Percentiles rank a stretch among this genome's conserved stretches.
Conservation (phyloP, 2,113 vertebrate genomes). For the Panurus biarmicus region DNA sequence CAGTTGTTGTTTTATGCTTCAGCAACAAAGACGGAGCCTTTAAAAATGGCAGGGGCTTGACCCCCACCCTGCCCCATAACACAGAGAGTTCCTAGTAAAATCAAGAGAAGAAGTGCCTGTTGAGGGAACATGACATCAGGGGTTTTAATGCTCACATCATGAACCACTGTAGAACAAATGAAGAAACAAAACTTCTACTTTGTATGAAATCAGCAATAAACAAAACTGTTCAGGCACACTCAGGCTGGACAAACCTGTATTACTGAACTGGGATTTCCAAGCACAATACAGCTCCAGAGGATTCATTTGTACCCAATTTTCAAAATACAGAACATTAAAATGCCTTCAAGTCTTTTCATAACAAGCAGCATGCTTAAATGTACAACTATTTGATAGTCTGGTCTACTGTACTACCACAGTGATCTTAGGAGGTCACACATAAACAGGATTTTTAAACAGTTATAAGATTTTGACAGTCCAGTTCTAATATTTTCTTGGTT, state of each 20-base stretch:
- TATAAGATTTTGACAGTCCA: background rate
- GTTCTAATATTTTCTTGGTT: background rate
- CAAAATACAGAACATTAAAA: conserved; percentile 6
- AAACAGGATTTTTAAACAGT: background rate
- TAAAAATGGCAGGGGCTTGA: background rate
- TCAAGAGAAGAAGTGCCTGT: background rate
- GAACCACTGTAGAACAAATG: background rate
- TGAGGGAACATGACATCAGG: background rate
- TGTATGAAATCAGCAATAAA: background rate
- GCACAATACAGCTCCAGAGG: background rate
- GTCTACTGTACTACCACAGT: background rate
- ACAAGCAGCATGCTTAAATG: background rate
- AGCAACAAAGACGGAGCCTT: background rate
- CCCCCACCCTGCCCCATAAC: accelerated
- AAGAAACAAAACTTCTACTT: background rate
- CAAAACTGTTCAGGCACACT: background rate
- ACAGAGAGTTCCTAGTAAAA: background rate
- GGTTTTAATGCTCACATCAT: background rate
- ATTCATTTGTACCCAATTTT: background rate
- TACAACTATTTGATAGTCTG: background rate
- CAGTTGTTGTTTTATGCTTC: background rate
- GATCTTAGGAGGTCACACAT: background rate
- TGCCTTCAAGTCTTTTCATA: conserved; percentile 11
- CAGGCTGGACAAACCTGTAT: background rate
- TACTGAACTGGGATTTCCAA: conserved; percentile 24